Percentiles rank a stretch among this genome's conserved stretches.
Evolutionary conservation across 53 echinoderm and acorn worm species (phyloP).

Genomic region (Temnopleurus reevesii): DNA sequence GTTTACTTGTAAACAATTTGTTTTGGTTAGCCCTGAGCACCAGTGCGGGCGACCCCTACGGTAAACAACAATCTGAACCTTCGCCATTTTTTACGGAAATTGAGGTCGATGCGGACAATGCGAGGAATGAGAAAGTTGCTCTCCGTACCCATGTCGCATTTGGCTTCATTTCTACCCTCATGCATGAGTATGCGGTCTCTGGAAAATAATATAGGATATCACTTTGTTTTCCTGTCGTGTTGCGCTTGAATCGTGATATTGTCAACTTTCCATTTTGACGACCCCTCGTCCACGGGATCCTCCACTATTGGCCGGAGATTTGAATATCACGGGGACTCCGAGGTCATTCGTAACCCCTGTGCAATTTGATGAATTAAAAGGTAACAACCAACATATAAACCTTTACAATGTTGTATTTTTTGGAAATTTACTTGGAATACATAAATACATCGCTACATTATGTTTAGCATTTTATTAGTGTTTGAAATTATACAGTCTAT

Average conservation of each 20-base stretch:
- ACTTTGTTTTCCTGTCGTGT: constrained; percentile 37
- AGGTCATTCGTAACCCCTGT: constrained; percentile 61
- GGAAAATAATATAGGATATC: constrained; percentile 41
- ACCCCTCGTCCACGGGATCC: constrained; percentile 60
- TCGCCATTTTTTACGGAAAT: constrained; percentile 99
- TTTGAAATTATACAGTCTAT: neutral
- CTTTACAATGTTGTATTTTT: neutral
- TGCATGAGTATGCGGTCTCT: constrained; percentile 8
- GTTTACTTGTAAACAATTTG: constrained; percentile 99
- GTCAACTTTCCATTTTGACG: constrained; percentile 68
- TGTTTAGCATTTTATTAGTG: neutral
- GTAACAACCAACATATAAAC: constrained; percentile 25
- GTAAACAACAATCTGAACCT: constrained; percentile 99
- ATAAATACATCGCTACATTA: neutral
- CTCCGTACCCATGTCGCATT: neutral
- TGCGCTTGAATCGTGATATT: constrained; percentile 54
- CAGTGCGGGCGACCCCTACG: constrained; percentile 98
- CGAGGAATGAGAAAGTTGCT: constrained; percentile 65
- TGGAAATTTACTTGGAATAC: neutral
- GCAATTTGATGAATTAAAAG: constrained; percentile 44
- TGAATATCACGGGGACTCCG: constrained; percentile 71
- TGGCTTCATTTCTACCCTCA: neutral
- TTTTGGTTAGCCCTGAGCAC: constrained; percentile 99
- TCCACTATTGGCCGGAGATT: constrained; percentile 72
- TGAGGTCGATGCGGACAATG: constrained; percentile 89